Evolutionary conservation across 1,140 invertebrate genomes (phyloP).

Genomic region (Lepidostoma basale): DNA sequence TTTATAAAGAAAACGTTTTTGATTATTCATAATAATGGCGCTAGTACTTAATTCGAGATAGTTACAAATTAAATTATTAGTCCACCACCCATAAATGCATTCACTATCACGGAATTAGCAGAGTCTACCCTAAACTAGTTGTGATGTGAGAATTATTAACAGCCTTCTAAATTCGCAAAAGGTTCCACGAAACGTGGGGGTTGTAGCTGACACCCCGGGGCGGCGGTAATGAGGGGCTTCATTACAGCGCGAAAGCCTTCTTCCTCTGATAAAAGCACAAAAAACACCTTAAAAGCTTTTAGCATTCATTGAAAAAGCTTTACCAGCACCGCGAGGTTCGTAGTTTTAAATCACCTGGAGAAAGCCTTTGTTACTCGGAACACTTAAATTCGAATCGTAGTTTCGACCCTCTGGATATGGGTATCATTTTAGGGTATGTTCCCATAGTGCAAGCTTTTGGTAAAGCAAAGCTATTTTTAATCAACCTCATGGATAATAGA

Average conservation of each 20-base stretch:
- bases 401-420: no score
- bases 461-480: background rate
- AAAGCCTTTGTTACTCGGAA: conserved; percentile 2
- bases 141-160: no score
- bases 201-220: conserved; percentile 1
- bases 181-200: background rate
- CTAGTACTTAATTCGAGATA: no score
- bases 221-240: conserved; percentile 11
- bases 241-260: background rate
- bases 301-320: conserved; percentile 12
- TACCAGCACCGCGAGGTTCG: background rate
- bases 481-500: background rate
- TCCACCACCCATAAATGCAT: no score
- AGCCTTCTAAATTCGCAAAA: background rate
- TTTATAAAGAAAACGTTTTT: no score
- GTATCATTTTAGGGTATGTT: no score
- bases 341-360: conserved; percentile 7
- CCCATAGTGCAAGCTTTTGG: no score
- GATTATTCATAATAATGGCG: no score
- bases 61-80: no score
- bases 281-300: conserved; percentile 14
- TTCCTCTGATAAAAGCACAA: conserved; percentile 12
- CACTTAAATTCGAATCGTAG: no score
- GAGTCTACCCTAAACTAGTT: no score
- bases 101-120: no score